Percentiles rank a stretch among this genome's conserved stretches.
Conservation (phyloP, 2,888 invertebrate genomes). For the Sarcophaga carnaria region DNA sequence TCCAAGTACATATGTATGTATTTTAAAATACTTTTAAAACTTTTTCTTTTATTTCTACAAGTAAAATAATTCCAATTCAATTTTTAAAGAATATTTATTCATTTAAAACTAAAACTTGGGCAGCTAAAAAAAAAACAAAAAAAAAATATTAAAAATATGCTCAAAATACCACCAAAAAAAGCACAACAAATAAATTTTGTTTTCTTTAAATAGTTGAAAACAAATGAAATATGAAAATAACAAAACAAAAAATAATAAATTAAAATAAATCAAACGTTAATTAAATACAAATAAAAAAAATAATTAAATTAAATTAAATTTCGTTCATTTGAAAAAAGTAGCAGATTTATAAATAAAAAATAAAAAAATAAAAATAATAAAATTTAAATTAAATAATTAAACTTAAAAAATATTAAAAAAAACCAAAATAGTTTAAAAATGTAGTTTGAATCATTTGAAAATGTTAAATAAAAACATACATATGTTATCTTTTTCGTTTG, state of each 20-base stretch:
- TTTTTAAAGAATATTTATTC: conserved; percentile 17
- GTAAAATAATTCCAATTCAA: too few species aligned
- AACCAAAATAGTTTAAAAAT: conserved; percentile 44
- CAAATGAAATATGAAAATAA: conserved; percentile 16
- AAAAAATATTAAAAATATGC: conserved; percentile 26
- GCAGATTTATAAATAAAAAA: conserved; percentile 40
- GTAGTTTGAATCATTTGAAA: conserved; percentile 33
- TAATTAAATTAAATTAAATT: conserved; percentile 22
- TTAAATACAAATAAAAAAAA: conserved; percentile 30
- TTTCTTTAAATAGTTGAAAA: conserved; percentile 26
- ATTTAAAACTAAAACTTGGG: conserved; percentile 50
- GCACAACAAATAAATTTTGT: conserved; percentile 35
- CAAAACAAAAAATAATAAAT: conserved; percentile 18
- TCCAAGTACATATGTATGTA: too few species aligned
- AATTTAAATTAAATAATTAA: conserved; percentile 34
- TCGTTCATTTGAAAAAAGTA: conserved; percentile 33
- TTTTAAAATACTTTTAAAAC: too few species aligned
- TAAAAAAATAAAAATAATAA: conserved; percentile 25
- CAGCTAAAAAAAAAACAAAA: conserved; percentile 55
- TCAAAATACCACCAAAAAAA: conserved; percentile 54
- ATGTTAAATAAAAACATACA: conserved; percentile 29
- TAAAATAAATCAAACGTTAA: conserved; percentile 9
- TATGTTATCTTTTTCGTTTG: conserved; percentile 41
- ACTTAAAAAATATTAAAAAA: conserved; percentile 19
- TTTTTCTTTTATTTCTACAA: too few species aligned